Evolutionary conservation across 2,113 vertebrate species (phyloP).

Genomic region (Machaerirhynchus nigripectus): DNA sequence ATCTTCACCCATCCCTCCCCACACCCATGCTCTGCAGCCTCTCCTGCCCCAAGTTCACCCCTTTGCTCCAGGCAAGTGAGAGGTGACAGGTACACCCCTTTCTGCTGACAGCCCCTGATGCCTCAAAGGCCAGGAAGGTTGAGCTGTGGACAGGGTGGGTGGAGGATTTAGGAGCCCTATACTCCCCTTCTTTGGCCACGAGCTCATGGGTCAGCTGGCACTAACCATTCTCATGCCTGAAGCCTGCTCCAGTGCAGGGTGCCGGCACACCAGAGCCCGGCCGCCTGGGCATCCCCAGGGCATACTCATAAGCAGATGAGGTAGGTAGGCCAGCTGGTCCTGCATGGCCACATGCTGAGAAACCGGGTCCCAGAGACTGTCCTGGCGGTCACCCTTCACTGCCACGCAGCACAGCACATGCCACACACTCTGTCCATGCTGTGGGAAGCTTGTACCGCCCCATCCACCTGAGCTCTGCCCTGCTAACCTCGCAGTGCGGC

Average conservation of each 20-base stretch:
- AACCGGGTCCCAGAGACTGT: not conserved
- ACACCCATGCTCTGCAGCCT: not conserved
- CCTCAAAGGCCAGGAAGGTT: not conserved
- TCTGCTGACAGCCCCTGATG: not conserved
- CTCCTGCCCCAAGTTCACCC: not conserved
- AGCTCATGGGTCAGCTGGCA: accelerated
- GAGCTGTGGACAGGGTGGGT: not conserved
- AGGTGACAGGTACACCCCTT: not conserved
- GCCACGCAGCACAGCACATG: accelerated
- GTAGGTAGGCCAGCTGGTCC: not conserved
- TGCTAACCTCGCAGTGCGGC: not conserved
- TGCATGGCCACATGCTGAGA: not conserved
- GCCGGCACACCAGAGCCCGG: accelerated
- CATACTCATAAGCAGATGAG: not conserved
- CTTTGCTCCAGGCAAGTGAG: not conserved
- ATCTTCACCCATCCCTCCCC: not conserved
- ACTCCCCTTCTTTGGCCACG: not conserved
- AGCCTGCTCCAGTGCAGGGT: not conserved
- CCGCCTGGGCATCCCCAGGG: not conserved
- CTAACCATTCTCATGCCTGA: not conserved
- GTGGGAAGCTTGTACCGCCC: not conserved
- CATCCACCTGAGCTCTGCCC: not conserved
- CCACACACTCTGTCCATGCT: not conserved
- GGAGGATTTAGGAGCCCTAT: not conserved
- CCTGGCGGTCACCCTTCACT: not conserved